These are phyloP conservation scores for Drosophila birchii DNA, from an alignment of 2,888 invertebrate species.

Conservation along the genomic window DNA sequence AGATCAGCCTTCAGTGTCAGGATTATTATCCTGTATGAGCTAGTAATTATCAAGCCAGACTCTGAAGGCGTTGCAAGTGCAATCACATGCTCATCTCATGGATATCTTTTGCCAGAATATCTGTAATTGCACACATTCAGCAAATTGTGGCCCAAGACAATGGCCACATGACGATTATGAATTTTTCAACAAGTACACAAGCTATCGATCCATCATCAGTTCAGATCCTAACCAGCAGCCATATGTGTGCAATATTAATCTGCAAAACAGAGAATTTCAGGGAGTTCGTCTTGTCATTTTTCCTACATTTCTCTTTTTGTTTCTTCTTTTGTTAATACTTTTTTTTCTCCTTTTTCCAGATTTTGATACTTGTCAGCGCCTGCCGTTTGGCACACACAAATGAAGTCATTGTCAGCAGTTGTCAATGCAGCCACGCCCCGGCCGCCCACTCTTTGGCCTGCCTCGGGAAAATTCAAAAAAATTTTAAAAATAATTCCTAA, in stretches of 20 bases:
- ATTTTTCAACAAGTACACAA: conserved; percentile 25
- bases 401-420: conserved; percentile 79
- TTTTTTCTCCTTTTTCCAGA: neutral
- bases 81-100: conserved; percentile 46
- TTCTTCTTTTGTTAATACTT: conserved; percentile 7
- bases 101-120: conserved; percentile 67
- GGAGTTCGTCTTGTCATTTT: conserved; percentile 39
- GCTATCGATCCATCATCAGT: conserved; percentile 53
- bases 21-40: conserved; percentile 19
- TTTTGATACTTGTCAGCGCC: conserved; percentile 44
- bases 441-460: conserved; percentile 17
- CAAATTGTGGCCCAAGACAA: conserved; percentile 68
- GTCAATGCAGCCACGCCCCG: conserved; percentile 71
- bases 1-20: neutral
- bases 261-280: conserved; percentile 47
- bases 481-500: conserved; percentile 70
- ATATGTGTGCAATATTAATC: conserved; percentile 77
- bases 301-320: conserved; percentile 10
- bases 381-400: conserved; percentile 61
- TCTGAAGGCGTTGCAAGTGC: conserved; percentile 42
- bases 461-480: conserved; percentile 56
- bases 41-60: conserved; percentile 1
- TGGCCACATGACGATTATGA: conserved; percentile 50
- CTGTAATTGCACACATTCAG: conserved; percentile 64
- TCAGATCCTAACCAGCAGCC: conserved; percentile 51